Conservation (phyloP, 2,797 vertebrate genomes). For the Argya squamiceps region DNA sequence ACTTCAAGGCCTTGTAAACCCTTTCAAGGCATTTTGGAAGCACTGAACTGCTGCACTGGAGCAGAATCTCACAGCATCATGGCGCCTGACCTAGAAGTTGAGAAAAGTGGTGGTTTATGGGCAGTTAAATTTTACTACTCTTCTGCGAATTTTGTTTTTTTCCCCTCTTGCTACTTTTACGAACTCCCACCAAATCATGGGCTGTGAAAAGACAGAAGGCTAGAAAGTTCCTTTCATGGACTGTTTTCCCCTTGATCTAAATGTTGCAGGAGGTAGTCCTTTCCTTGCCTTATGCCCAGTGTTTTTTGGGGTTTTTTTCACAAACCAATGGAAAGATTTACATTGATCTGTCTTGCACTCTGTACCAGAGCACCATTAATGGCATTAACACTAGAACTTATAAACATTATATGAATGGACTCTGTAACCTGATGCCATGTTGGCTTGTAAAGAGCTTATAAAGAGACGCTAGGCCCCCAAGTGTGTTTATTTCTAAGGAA, state of each 20-base stretch:
- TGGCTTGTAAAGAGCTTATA: slow-evolving; percentile 56
- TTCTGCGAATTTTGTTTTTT: neutral
- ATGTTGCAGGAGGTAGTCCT: neutral
- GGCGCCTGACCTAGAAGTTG: slow-evolving; percentile 44
- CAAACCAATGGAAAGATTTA: slow-evolving; percentile 18
- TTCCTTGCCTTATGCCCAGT: neutral
- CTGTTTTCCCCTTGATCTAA: neutral
- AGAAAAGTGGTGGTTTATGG: slow-evolving; percentile 23
- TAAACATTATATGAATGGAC: slow-evolving; percentile 16
- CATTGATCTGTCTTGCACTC: neutral
- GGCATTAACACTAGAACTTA: slow-evolving; percentile 40
- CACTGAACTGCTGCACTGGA: slow-evolving; percentile 17
- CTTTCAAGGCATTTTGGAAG: slow-evolving; percentile 32
- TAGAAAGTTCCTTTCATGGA: neutral
- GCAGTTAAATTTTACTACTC: slow-evolving; percentile 70
- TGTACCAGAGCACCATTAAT: neutral
- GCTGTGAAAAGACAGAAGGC: neutral
- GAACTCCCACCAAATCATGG: neutral
- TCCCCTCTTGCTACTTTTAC: neutral
- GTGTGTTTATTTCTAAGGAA: slow-evolving; percentile 58
- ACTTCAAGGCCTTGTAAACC: slow-evolving; percentile 26
- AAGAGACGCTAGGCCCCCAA: slow-evolving; percentile 7
- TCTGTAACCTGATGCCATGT: slow-evolving; percentile 32
- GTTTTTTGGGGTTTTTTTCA: neutral
- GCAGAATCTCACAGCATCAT: slow-evolving; percentile 25